These are phyloP conservation scores for Drosophila bunnanda DNA, from an alignment of 2,888 invertebrate genomes.

Conservation along the genomic window DNA sequence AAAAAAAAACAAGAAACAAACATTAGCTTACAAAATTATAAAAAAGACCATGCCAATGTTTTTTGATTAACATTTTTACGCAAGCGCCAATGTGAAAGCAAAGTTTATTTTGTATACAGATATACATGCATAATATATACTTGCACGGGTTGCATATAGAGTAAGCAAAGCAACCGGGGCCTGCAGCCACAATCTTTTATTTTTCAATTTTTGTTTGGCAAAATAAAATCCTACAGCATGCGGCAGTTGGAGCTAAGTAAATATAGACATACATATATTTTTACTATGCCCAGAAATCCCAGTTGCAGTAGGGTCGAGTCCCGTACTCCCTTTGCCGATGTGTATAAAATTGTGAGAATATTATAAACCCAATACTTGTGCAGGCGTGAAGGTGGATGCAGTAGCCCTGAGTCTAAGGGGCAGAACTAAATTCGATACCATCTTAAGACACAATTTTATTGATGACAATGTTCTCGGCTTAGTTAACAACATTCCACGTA, in stretches of 20 bases:
- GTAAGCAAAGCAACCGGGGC: conserved; percentile 34
- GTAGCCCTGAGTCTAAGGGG: not conserved
- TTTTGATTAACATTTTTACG: conserved; percentile 72
- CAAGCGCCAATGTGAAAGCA: conserved; percentile 75
- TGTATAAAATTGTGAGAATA: conserved; percentile 13
- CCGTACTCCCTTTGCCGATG: conserved; percentile 21
- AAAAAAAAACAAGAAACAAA: not conserved
- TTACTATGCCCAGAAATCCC: conserved; percentile 26
- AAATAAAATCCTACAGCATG: conserved; percentile 22
- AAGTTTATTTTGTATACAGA: conserved; percentile 77
- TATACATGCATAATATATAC: conserved; percentile 64
- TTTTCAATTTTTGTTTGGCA: conserved; percentile 24
- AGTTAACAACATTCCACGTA: conserved; percentile 22
- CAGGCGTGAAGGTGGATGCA: not conserved
- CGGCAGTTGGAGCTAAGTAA: conserved; percentile 10
- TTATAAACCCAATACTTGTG: not conserved
- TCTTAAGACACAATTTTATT: not conserved
- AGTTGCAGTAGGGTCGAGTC: conserved; percentile 26
- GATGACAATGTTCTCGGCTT: not conserved
- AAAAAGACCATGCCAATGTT: conserved; percentile 55
- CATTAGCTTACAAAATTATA: not conserved
- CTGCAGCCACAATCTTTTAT: conserved; percentile 21
- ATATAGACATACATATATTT: conserved; percentile 32
- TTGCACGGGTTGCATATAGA: conserved; percentile 50
- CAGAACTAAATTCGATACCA: not conserved